Evolutionary conservation across 2,797 vertebrate species (phyloP), one percentile per base, ranked within the genome.

Genomic region (Helarctos malayanus): DNA sequence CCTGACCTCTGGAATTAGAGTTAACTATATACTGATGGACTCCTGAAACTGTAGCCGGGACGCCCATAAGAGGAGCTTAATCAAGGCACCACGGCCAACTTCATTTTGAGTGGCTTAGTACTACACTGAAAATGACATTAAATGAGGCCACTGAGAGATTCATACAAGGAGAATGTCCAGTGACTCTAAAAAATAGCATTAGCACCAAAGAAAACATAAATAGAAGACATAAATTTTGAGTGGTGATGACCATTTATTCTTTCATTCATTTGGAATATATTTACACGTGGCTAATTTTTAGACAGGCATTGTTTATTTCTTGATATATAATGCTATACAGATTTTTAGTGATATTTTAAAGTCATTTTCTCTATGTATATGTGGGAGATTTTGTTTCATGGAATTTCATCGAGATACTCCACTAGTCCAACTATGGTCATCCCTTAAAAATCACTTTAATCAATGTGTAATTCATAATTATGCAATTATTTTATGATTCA

Each of bases 391-490:
- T 45, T 16, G 78, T 94, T 96, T 90, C 49, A 35, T 3, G 95
- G 41, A 8, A 69, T 81, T 79, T 98, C 89, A 93, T 97, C n/a
- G 21, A 88, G 59, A 96, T 0, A 65, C 3, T 23, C 25, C 1
- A 76, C 23, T 94, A 98, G 97, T 96, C 63, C 81, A 98, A 97
- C 97, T 90, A 97, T 1, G 92, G 91, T 71, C 68, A 88, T 94
- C 88, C 81, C 98, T 97, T 93, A 86, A 96, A 76, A 98, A 98
- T 95, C 82, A 97, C 76, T 96, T 96, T 98, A 98, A 98, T 98
- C 97, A 96, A 98, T 98, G 97, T 93, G 82, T 98, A 98, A 98
- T 98, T 98, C 89, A 97, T 92, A 98, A 98, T 98, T 98, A 98
- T 85, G 73, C 59, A 98, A 98, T 98, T 98, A 98, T 98, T 98